These are phyloP conservation scores for Lanistes nyassanus DNA, from an alignment of 1,140 invertebrate genomes.

Conservation along the genomic window DNA sequence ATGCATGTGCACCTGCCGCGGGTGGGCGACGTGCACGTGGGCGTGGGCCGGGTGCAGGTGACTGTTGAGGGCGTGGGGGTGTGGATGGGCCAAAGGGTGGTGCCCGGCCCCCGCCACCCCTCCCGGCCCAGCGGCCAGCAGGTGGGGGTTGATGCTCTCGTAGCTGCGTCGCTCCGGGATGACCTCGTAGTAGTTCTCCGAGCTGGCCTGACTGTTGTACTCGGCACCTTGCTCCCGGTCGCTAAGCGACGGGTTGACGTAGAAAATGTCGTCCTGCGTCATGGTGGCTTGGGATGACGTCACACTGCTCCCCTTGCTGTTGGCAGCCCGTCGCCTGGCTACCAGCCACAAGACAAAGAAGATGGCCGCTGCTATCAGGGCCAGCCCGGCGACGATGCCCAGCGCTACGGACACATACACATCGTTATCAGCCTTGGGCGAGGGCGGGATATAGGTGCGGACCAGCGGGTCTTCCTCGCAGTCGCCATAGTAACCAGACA, in stretches of 20 bases:
- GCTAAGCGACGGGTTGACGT: conserved; percentile 61
- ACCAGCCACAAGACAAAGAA: conserved; percentile 57
- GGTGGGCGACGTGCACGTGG: conserved; percentile 18
- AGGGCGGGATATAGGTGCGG: conserved; percentile 44
- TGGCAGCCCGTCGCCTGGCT: conserved; percentile 39
- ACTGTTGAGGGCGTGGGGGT: conserved; percentile 24
- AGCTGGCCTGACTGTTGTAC: conserved; percentile 56
- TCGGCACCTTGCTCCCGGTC: conserved; percentile 55
- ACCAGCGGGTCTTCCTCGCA: conserved; percentile 59
- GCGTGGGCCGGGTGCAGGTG: conserved; percentile 29
- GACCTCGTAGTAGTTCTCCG: conserved; percentile 63
- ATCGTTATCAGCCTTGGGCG: conserved; percentile 34
- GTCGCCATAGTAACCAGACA: conserved; percentile 58
- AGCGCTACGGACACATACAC: conserved; percentile 48
- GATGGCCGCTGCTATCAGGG: conserved; percentile 49
- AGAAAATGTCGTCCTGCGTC: conserved; percentile 64
- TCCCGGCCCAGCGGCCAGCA: conserved; percentile 33
- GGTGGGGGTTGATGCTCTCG: conserved; percentile 59
- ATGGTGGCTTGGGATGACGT: conserved; percentile 63
- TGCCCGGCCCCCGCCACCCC: conserved; percentile 24
- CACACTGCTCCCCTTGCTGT: conserved; percentile 54
- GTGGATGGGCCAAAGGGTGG: conserved; percentile 20
- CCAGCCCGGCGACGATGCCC: conserved; percentile 55
- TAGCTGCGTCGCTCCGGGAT: conserved; percentile 62
- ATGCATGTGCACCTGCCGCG: conserved; percentile 1